Conservation (phyloP, 2,888 invertebrate genomes). For the Thumatha senex region DNA sequence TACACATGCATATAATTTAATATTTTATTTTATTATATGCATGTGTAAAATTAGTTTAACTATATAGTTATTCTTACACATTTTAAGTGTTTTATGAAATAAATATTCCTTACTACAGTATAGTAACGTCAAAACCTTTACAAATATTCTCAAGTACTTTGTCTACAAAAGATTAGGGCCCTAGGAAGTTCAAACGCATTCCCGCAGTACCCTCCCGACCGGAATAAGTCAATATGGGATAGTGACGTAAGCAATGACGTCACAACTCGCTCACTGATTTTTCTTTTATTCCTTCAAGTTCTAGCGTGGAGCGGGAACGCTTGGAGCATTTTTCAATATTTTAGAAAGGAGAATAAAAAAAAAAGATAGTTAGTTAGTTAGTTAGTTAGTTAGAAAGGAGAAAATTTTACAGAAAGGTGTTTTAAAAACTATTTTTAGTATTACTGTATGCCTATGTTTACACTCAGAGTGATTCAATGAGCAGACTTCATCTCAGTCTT, state of each 20-base stretch:
- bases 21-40: no score
- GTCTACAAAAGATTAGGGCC: slow-evolving; percentile 7
- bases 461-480: no score
- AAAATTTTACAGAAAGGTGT: no score
- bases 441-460: not conserved
- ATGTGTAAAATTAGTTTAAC: no score
- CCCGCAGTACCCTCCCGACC: slow-evolving; percentile 12
- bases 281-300: slow-evolving; percentile 14
- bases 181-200: slow-evolving; percentile 18
- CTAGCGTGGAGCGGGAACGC: not conserved
- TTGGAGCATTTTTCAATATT: not conserved
- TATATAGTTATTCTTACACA: no score
- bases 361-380: no score
- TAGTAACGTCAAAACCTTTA: not conserved
- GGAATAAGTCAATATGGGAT: slow-evolving; percentile 31
- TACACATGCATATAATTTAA: no score
- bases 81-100: no score
- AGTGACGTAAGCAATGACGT: slow-evolving; percentile 34
- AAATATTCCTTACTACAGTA: not conserved
- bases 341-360: no score
- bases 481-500: no score
- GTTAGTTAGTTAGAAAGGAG: no score
- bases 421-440: no score
- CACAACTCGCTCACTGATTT: slow-evolving; percentile 14
- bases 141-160: not conserved